Evolutionary conservation across 2,113 vertebrate genomes (phyloP).

Genomic region (Raja brachyura): DNA sequence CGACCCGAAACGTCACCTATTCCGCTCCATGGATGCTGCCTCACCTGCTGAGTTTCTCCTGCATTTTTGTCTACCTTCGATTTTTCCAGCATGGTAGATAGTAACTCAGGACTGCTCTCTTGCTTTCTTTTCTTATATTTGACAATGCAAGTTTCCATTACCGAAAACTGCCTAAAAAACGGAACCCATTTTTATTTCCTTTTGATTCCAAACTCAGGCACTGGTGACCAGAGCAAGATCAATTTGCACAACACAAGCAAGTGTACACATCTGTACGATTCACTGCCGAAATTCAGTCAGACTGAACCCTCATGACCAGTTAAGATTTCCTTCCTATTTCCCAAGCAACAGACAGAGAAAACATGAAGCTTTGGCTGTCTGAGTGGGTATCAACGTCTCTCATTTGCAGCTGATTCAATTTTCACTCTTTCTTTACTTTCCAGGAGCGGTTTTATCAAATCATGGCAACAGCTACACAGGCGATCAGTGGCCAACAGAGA

Average conservation of each 20-base stretch:
- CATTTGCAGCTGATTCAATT: background rate
- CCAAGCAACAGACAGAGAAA: background rate
- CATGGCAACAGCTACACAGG: background rate
- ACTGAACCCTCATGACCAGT: background rate
- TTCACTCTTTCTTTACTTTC: background rate
- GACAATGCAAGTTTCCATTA: background rate
- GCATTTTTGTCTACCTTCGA: too few species aligned
- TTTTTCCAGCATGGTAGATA: too few species aligned
- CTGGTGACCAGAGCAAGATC: background rate
- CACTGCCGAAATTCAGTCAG: background rate
- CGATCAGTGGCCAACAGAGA: too few species aligned
- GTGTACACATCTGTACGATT: background rate
- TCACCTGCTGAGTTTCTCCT: too few species aligned
- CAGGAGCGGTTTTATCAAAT: background rate
- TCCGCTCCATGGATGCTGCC: too few species aligned
- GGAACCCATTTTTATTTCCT: background rate
- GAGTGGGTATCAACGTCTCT: background rate
- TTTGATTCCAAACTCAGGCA: background rate
- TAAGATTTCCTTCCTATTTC: background rate
- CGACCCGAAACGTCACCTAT: too few species aligned
- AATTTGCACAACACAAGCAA: background rate
- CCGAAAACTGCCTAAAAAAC: background rate
- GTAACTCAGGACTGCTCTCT: too few species aligned
- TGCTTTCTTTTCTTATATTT: background rate
- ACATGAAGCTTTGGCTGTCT: background rate